Base-by-base conservation (phyloP, 2,888 invertebrate genomes). In the Limnephilus auricula region DNA sequence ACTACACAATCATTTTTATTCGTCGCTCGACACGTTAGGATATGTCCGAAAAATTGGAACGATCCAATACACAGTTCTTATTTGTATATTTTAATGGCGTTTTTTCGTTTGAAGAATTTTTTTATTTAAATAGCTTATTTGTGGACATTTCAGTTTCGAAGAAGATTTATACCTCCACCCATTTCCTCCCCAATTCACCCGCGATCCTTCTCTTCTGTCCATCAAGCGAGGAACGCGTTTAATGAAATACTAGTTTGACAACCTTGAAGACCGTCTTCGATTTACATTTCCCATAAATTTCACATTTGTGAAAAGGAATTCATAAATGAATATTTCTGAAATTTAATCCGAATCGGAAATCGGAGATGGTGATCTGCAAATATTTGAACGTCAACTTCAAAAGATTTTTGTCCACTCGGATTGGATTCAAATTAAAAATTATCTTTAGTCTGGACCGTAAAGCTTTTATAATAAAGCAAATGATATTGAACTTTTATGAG, bases 191-290 rank as follows among this genome's bases (percentile, higher is more conserved):
- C 25, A 25, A 6, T 10, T 25, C 32, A 13, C 18, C 25, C 25
- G 4, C 1, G 13, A 10, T 1, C 34, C 84, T 40, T 40, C 40
- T 40, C 84, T n/a, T 12, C 34, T 84, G 84, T 37, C 37, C 84
- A 3, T 84, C 37, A n/a, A 25, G 13, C n/a, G 12, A n/a, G 37
- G 84, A 40, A 84, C 30, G 84, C 84, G 40, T 84, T 37, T 37
- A 84, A 84, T 84, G 34, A 84, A 84, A 84, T 84, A 84, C 34
- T 84, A 40, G 84, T 84, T 37, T 37, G 84, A 84, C 37, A 84
- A 37, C 32, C 84, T 84, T 9, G 13, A n/a, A 84, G 13, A 6
- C 65, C 5, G 25, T 34, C 37, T 37, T 84, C 37, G 37, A 84
- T 84, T 37, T 84, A 10, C 84, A 40, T 12, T n/a, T 37, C n/a